Evolutionary conservation across 2,113 vertebrate genomes (phyloP), one percentile per base, ranked within the genome.

Genomic region (Callocephalon fimbriatum): DNA sequence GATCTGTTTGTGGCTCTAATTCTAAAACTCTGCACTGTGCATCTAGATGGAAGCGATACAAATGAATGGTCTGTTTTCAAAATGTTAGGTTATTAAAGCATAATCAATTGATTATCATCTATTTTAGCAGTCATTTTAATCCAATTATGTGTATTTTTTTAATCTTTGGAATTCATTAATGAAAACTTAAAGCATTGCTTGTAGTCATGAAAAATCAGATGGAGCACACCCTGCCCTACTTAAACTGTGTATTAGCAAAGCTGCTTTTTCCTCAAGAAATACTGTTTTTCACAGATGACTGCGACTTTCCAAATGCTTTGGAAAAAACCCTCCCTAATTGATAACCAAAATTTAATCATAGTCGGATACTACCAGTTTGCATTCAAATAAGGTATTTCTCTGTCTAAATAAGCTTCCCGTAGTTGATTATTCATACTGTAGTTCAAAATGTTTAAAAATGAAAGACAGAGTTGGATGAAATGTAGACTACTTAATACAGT

Each of bases 401-500:
- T 98, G 98, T 98, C 97, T 97, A 98, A 98, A 97, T 98, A 98
- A 97, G 96, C 97, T 96, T 97, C 91, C 96, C 96, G 94, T 95
- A 94, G 92, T 98, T 98, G 98, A 98, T 98, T 97, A 98, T 98
- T 98, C 98, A 98, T 98, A 96, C 97, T 98, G 97, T 98, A 97
- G 42, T 97, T 98, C 97, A 98, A 86, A 98, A 98, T 98, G 97
- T 98, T 98, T 98, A 98, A 98, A 98, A 98, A 97, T 97, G 98
- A 98, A 98, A 98, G 97, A 97, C 96, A 96, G 98, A 97, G 97
- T 97, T 96, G 96, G 97, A 95, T 98, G 97, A 98, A 98, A 98
- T 98, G 97, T 98, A 98, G 98, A 98, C 97, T 98, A 96, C 97
- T 98, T 98, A 98, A 98, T 98, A 98, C 97, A 98, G 97, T 98